Percentiles rank a stretch among this genome's conserved stretches.
Evolutionary conservation across 2,888 invertebrate species (phyloP).

Genomic region (Gnatocerus cornutus): DNA sequence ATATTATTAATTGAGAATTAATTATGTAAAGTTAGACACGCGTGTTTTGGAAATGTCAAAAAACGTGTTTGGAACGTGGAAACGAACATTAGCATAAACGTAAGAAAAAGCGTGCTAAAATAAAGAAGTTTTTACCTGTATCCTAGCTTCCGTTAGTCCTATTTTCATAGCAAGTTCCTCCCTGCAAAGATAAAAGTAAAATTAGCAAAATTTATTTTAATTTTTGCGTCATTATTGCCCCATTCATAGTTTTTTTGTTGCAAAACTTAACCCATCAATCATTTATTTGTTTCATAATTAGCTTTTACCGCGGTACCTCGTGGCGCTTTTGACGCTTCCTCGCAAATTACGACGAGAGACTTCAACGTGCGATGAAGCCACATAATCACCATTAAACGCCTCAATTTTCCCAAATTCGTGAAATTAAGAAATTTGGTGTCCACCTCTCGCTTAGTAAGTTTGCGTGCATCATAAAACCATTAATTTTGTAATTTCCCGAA

Average conservation of each 20-base stretch:
- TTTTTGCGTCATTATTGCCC: not conserved
- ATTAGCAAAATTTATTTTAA: not conserved
- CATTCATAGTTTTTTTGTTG: too few species aligned
- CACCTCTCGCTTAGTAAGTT: not conserved
- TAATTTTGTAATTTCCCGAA: constrained; percentile 49
- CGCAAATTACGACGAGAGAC: constrained; percentile 10
- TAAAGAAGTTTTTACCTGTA: constrained; percentile 80
- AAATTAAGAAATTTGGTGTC: constrained; percentile 29
- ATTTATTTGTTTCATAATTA: too few species aligned
- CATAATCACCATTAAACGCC: constrained; percentile 12
- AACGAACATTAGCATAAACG: not conserved
- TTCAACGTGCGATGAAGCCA: constrained; percentile 15
- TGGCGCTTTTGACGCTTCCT: constrained; percentile 8
- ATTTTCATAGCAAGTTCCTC: constrained; percentile 97
- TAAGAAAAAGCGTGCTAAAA: too few species aligned
- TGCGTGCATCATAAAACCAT: constrained; percentile 32
- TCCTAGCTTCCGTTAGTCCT: constrained; percentile 93
- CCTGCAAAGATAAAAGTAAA: constrained; percentile 76
- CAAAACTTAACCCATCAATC: too few species aligned
- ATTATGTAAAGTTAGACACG: not conserved
- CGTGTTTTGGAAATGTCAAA: not conserved
- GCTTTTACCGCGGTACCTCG: not conserved
- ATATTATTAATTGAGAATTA: not conserved
- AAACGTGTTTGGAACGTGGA: not conserved
- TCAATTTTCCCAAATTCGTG: constrained; percentile 11